Base-by-base conservation (phyloP, 2,113 vertebrate genomes). In the Chelonoidis abingdonii region DNA sequence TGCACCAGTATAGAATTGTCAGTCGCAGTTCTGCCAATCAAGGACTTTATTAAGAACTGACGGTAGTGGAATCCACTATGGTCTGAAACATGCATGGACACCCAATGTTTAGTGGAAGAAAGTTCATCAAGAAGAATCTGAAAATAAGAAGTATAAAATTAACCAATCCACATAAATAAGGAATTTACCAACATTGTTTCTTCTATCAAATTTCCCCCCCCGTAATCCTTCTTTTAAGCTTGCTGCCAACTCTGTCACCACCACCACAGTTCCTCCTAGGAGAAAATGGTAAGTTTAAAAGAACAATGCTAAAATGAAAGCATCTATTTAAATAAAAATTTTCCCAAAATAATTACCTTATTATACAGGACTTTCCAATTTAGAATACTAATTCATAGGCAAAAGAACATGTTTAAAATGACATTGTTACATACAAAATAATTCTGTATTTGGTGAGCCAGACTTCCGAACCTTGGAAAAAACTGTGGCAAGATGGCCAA, bases 61-160 rank as follows among this genome's bases (percentile, higher is more conserved):
- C 99, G 99, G 96, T 99, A 99, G 98, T 99, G 99, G 98, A 99
- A 99, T 82, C 99, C 99, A 83, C 99, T 99, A 94, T 99, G 99
- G 98, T 99, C 99, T 0, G 99, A 99, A 86, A 99, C 99, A 29
- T 99, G 99, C 98, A 98, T 97, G 90, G 99, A 99, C 56, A 99
- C 99, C 99, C 99, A 99, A 0, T 98, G 98, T 80, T 99, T 99
- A 96, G 99, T 99, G 72, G 99, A 99, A 87, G 99, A 98, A 56
- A 99, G 98, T 97, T 99, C 99, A 91, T 99, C 99, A 0, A 99
- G 98, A 84, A 99, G 99, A 95, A 99, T 97, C 99, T 99, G 97
- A 47, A 97, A 82, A 12, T 35, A 87, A 96, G 84, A 0, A 0
- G 88, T 19, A 95, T 78, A 79, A 94, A 95, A 87, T 95, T 92